These are phyloP conservation scores for Sycophila sp. DNA, from an alignment of 1,140 invertebrate genomes.

Conservation along the genomic window DNA sequence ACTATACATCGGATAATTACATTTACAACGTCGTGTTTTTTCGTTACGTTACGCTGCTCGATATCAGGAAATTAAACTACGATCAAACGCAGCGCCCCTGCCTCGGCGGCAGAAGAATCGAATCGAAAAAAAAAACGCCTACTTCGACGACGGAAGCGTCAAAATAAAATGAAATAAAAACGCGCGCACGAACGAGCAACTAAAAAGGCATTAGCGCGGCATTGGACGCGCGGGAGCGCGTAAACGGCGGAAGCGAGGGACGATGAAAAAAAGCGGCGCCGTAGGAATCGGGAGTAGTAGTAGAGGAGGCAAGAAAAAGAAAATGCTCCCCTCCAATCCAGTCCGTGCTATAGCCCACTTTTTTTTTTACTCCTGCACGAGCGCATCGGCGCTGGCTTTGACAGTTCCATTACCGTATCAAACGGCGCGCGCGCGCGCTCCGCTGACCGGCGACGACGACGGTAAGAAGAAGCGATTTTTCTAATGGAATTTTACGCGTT, in stretches of 20 bases:
- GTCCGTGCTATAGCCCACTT: background rate
- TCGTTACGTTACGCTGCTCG: too few species aligned
- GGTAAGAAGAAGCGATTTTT: conserved; percentile 46
- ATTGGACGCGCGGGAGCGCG: background rate
- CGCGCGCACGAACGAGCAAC: background rate
- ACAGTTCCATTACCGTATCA: conserved; percentile 65
- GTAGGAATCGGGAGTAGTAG: background rate
- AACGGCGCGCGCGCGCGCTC: conserved; percentile 31
- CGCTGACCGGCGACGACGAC: conserved; percentile 35
- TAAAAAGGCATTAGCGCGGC: background rate
- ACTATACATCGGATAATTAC: too few species aligned
- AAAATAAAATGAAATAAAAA: background rate
- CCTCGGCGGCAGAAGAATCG: too few species aligned
- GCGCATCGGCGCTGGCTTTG: conserved; percentile 52
- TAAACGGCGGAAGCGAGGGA: background rate
- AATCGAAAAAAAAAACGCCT: too few species aligned
- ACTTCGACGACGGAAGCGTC: too few species aligned
- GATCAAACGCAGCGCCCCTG: too few species aligned
- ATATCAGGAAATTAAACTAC: too few species aligned
- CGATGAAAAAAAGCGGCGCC: background rate
- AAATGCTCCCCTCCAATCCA: background rate
- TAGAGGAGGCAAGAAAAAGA: too few species aligned
- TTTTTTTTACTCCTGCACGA: background rate
- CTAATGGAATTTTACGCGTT: conserved; percentile 1
- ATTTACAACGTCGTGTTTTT: too few species aligned